Base-by-base conservation (phyloP, 2,113 vertebrate genomes). In the Planiliza haematocheilus region DNA sequence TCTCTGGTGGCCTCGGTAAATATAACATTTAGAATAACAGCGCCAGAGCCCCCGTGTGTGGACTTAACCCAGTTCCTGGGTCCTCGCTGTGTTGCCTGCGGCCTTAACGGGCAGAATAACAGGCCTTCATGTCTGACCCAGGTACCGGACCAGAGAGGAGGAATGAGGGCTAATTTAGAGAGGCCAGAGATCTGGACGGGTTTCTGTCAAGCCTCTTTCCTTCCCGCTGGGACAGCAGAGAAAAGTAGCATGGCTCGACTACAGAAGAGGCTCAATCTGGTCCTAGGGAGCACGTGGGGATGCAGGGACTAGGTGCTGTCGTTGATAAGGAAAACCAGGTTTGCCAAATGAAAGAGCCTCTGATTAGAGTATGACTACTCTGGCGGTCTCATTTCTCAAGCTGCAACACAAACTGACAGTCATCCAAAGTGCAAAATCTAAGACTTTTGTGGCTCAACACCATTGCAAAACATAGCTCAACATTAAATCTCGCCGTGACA, bases 11-110 rank as follows among this genome's bases (percentile, higher is more conserved):
- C 92, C 88, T 91, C 60, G 53, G 90, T 89, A 94, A 93, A 93
- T 90, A 90, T 88, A 91, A 90, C 91, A 91, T 90, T 93, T 89
- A 89, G 88, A 89, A 90, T 90, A 89, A 93, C 89, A 91, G 73
- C 77, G 58, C 85, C 80, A 86, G 85, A 87, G 82, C 82, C 84
- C 72, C 88, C 70, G 71, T 75, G 56, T 91, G 92, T 92, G 88
- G 91, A 91, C 78, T 87, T 91, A 93, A 92, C 91, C 91, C 84
- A 92, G 86, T 91, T 92, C 86, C 83, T 90, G 86, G 91, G 82
- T 91, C 79, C 84, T 86, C 7, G 73, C 87, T 89, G 85, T 59
- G 83, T 79, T 81, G 83, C 79, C 86, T 83, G 90, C 38, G 69
- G 79, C 79, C 90, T 73, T 60, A 60, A 76, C 36, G 81, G 71